Evolutionary conservation across 2,797 vertebrate species (phyloP).

Genomic region (Rhinella marina): DNA sequence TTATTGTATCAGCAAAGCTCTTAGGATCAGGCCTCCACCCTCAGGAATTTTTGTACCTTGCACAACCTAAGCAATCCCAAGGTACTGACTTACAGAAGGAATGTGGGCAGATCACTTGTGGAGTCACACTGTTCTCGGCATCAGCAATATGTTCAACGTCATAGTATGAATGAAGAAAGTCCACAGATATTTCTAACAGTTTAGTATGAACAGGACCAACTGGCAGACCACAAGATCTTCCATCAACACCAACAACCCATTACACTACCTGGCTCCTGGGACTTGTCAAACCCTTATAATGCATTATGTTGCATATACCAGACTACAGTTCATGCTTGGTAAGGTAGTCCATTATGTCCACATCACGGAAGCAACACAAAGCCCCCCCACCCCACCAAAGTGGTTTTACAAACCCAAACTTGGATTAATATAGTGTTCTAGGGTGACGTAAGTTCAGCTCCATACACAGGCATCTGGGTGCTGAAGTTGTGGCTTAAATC

Average conservation of each 20-base stretch:
- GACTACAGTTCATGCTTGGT: no score
- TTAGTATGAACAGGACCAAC: not conserved
- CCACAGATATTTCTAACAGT: not conserved
- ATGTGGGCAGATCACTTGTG: slow-evolving; percentile 11
- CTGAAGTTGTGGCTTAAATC: no score
- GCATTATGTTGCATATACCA: no score
- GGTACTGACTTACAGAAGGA: slow-evolving; percentile 25
- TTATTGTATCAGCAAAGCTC: not conserved
- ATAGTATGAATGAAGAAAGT: not conserved
- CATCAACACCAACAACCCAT: not conserved
- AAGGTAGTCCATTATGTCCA: no score
- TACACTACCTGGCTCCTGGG: no score
- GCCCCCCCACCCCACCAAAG: no score
- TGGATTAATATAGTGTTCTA: no score
- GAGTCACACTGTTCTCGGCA: slow-evolving; percentile 27
- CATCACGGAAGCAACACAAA: no score
- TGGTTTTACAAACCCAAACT: no score
- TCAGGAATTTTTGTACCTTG: slow-evolving; percentile 51
- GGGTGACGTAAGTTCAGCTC: no score
- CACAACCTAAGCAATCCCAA: not conserved
- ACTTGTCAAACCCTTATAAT: not conserved
- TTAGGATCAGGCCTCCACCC: slow-evolving; percentile 26
- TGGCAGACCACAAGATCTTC: not conserved
- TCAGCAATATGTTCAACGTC: not conserved
- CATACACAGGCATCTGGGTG: no score